Evolutionary conservation across 1,140 invertebrate genomes (phyloP).

Genomic region (Aporrectodea caliginosa): DNA sequence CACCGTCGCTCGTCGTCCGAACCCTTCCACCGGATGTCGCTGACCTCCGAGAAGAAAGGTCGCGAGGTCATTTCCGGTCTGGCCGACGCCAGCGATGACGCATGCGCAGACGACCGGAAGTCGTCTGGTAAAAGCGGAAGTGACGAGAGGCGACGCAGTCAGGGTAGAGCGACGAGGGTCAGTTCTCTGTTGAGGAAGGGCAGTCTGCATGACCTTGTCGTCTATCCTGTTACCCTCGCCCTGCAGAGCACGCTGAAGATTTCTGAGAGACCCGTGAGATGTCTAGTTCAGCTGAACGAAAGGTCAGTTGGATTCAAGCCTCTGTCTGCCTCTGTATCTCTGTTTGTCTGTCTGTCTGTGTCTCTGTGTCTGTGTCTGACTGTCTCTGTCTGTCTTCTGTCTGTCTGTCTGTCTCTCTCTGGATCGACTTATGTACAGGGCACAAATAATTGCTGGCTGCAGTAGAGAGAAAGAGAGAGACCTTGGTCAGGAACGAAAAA

Average conservation of each 20-base stretch:
- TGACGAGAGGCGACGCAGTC: background rate
- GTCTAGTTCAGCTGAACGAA: background rate
- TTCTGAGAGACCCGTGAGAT: background rate
- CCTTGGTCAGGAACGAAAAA: too few species aligned
- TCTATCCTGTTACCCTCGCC: background rate
- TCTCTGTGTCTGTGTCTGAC: too few species aligned
- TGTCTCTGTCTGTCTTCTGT: too few species aligned
- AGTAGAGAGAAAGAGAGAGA: too few species aligned
- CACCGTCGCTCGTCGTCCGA: background rate
- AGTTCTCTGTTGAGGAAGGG: background rate
- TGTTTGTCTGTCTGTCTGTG: too few species aligned
- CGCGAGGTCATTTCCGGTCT: too few species aligned
- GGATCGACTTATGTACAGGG: too few species aligned
- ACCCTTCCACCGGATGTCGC: background rate
- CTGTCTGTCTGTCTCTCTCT: too few species aligned
- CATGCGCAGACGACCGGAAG: background rate
- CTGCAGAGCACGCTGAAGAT: background rate
- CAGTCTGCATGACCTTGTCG: background rate
- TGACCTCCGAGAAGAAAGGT: background rate
- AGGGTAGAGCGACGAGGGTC: background rate
- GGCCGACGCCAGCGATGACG: background rate
- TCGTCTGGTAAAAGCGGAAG: background rate
- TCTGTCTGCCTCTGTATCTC: too few species aligned
- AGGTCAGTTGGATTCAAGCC: background rate
- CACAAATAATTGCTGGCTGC: too few species aligned